These are phyloP conservation scores for Diadema setosum DNA, from an alignment of 35 echinoderm and acorn worm species.

Conservation along the genomic window DNA sequence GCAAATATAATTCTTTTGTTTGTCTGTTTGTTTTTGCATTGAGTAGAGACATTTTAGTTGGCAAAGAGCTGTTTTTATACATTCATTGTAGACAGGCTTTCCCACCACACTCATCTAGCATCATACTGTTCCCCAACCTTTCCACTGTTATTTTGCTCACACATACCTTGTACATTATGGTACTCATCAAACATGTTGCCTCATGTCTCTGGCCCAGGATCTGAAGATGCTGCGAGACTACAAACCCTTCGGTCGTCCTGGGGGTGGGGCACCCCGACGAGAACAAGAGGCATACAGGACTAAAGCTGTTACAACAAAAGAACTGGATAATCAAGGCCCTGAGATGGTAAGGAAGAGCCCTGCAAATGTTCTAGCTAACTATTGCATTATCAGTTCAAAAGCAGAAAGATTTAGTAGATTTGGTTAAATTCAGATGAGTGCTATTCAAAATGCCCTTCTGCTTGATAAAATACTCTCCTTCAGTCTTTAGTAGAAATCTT, in stretches of 20 bases:
- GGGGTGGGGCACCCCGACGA: slow-evolving; percentile 63
- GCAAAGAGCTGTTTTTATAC: no score
- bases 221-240: slow-evolving; percentile 83
- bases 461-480: no score
- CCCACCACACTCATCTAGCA: neutral
- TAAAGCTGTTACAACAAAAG: slow-evolving; percentile 32
- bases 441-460: no score
- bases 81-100: neutral
- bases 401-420: no score
- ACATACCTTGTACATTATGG: neutral
- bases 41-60: no score
- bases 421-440: no score
- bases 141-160: neutral
- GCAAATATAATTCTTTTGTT: no score
- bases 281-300: slow-evolving; percentile 35
- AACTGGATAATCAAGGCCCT: slow-evolving; percentile 53
- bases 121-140: neutral
- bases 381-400: no score
- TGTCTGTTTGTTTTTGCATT: no score
- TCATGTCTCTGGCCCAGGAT: slow-evolving; percentile 26
- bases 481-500: no score
- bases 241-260: slow-evolving; percentile 78
- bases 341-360: slow-evolving; percentile 47
- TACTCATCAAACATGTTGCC: neutral
- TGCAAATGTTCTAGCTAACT: no score